Evolutionary conservation across 2,113 vertebrate genomes (phyloP).

Genomic region (Morone saxatilis): DNA sequence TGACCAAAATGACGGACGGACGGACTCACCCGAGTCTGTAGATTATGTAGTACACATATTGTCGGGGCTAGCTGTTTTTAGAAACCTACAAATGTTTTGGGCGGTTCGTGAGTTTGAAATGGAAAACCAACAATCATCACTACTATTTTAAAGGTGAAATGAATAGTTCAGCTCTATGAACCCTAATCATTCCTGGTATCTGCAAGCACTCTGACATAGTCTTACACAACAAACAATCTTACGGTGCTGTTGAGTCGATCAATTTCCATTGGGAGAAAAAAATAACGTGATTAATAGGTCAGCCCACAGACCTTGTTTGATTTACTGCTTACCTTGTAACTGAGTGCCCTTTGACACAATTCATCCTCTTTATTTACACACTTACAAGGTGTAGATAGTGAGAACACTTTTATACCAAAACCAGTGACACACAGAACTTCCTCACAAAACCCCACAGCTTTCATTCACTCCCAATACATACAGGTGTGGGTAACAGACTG

Average conservation of each 20-base stretch:
- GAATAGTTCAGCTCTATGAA: neutral
- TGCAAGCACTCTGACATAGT: neutral
- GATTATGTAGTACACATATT: neutral
- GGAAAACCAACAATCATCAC: neutral
- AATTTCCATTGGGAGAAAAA: neutral
- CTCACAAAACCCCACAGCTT: constrained; percentile 6
- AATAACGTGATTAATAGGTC: neutral
- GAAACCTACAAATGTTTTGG: neutral
- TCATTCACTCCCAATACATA: neutral
- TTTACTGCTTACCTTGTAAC: constrained; percentile 13
- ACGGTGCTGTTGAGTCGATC: neutral
- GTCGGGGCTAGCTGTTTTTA: neutral
- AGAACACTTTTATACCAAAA: constrained; percentile 1
- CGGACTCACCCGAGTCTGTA: neutral
- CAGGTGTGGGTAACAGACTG: neutral
- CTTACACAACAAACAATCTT: neutral
- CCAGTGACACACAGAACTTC: neutral
- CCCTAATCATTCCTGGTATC: neutral
- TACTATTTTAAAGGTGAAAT: neutral
- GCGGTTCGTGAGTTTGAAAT: neutral
- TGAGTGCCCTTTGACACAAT: constrained; percentile 24
- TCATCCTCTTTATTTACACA: constrained; percentile 33
- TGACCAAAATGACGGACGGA: neutral
- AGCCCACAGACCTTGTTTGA: neutral
- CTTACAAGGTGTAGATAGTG: neutral